Base-by-base conservation (phyloP, 1,140 invertebrate species). In the Drosophila ercepeae region DNA sequence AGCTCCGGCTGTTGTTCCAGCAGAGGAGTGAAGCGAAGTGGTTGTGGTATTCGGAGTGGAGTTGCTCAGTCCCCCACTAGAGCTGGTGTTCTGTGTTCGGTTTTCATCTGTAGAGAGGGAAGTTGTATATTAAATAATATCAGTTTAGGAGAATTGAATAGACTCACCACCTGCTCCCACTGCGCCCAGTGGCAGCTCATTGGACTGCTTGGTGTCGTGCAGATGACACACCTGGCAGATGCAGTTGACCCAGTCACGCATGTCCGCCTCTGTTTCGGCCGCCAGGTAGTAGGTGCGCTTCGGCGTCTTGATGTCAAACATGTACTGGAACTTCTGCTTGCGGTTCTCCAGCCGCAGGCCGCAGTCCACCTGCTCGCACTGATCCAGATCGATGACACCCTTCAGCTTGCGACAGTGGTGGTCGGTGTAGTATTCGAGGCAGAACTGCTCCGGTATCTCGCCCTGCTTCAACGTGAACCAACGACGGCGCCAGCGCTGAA, bases 201-300 rank as follows among this genome's bases (percentile, higher is more conserved):
- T 89, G 9, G 84, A 89, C 32, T 90, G 90, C 48, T 91, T 91
- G 51, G 90, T 90, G 42, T 91, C 94, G 91, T 96, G 96, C 36
- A 98, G 92, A 14, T 97, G 96, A 93, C 97, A 98, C 34, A 98
- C 97, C 92, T 96, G 95, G 91, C 98, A 99, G 59, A 99, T 96
- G 73, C 96, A 97, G 86, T 97, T 95, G 0, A 99, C 97, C 98
- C 98, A 99, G 89, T 95, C 96, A 72, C 96, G 96, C 98, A 99
- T 98, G 77, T 98, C 97, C 48, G 93, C 93, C 90, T 98, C 97
- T 25, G 95, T 96, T 77, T 98, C 97, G 1, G 97, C 97, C 39
- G 97, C 97, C 61, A 99, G 92, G 92, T 97, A 98, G 92, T 98
- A 99, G 44, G 95, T 96, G 67, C 98, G 93, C 78, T 96, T 96